Percentiles rank a stretch among this genome's conserved stretches.
These are phyloP conservation scores for Liopterus haemorrhoidalis DNA, from an alignment of 2,888 invertebrate genomes.

Conservation along the genomic window DNA sequence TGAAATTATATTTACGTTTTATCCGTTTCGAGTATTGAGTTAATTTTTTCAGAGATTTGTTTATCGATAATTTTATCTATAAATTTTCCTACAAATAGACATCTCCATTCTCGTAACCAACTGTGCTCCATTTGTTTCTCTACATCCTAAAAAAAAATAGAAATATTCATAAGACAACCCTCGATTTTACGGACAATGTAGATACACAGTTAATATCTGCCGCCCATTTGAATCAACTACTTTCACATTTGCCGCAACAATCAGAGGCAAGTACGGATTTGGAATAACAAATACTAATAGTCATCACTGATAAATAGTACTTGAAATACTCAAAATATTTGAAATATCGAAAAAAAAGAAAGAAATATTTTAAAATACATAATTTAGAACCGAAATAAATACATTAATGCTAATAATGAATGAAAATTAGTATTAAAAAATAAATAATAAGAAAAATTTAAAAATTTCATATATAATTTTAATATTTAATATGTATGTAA, in stretches of 20 bases:
- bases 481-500: not conserved
- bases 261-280: no score
- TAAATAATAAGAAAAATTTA: not conserved
- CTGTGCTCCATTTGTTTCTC: slow-evolving; percentile 55
- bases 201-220: no score
- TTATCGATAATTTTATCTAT: slow-evolving; percentile 46
- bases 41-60: slow-evolving; percentile 48
- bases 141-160: slow-evolving; percentile 48
- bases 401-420: slow-evolving; percentile 4
- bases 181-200: no score
- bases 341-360: no score
- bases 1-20: slow-evolving; percentile 24
- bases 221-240: no score
- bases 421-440: slow-evolving; percentile 9
- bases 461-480: not conserved
- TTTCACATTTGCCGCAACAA: no score
- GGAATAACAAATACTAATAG: no score
- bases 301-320: no score
- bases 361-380: no score
- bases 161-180: no score
- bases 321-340: no score
- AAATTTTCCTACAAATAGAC: slow-evolving; percentile 57
- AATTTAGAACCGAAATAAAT: no score
- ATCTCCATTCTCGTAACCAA: slow-evolving; percentile 61
- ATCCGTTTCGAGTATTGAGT: slow-evolving; percentile 46